phyloP scores from a whole-genome alignment of 2,888 invertebrate genomes.

The Drosophila kambysellisi region DNA sequence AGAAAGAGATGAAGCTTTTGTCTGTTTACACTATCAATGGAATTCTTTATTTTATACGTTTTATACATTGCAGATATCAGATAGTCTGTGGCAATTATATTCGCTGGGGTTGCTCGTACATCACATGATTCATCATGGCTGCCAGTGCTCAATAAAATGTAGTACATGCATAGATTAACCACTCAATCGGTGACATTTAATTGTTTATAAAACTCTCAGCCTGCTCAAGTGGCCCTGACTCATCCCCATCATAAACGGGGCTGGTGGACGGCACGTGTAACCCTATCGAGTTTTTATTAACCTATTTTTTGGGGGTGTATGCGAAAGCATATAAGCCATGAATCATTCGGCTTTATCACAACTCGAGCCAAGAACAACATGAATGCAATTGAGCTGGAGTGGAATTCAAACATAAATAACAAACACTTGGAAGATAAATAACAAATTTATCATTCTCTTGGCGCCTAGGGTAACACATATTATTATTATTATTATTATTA shows the following conservation, averaged over 20 bases:
- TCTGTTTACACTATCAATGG: slow-evolving; percentile 12
- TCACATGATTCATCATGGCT: slow-evolving; percentile 33
- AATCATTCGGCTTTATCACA: slow-evolving; percentile 40
- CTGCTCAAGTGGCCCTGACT: slow-evolving; percentile 30
- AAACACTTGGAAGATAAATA: neutral
- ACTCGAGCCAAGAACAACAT: slow-evolving; percentile 3
- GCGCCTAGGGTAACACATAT: neutral
- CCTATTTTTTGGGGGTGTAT: neutral
- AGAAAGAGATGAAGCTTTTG: neutral
- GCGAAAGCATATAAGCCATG: slow-evolving; percentile 22
- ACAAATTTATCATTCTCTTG: neutral
- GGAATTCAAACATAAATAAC: slow-evolving; percentile 41
- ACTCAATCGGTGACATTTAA: slow-evolving; percentile 27
- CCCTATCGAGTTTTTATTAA: neutral
- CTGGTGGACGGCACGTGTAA: neutral
- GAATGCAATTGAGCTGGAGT: slow-evolving; percentile 26
- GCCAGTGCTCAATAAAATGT: slow-evolving; percentile 19
- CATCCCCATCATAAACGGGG: slow-evolving; percentile 8
- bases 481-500: neutral
- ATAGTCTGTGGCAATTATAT: neutral
- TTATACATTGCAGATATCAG: neutral
- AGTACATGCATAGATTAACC: slow-evolving; percentile 31
- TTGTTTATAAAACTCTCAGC: slow-evolving; percentile 33
- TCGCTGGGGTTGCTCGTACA: neutral
- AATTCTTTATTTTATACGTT: neutral